Evolutionary conservation across 1,140 invertebrate species (phyloP), one percentile per base, ranked within the genome.

Genomic region (Leptinotarsa undecemlineata): DNA sequence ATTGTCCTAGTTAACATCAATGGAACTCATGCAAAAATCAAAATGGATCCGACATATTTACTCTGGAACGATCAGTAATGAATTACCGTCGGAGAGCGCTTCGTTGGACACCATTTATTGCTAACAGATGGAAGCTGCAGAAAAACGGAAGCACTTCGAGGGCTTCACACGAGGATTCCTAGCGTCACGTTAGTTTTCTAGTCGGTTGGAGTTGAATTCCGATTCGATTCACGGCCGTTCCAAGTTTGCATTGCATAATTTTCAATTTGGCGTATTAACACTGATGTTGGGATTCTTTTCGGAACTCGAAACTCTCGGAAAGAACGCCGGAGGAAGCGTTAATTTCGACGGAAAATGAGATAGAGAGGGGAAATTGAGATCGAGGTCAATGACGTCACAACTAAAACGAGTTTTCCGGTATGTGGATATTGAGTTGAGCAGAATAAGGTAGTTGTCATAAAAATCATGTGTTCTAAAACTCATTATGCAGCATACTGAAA

Each of bases 131-230:
- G 51, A 57, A 57, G 17, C 51, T 57, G 51, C 17, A n/a, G 51
- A n/a, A 4, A 57, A 14, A 57, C 15, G 51, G n/a, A 17, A 19
- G 51, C 51, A n/a, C 17, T 57, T 57, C 51, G 51, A 15, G 17
- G 3, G n/a, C 51, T 15, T 57, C 15, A 23, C 23, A 23, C 23
- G 26, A 67, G 64, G 15, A 67, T 57, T 57, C 6, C n/a, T 19
- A 57, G 15, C 51, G 17, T 57, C 51, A 57, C n/a, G 51, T 17
- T 15, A 57, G 15, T 57, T 57, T 57, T 57, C 17, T 57, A 21
- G 26, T 64, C 20, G 63, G 20, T 64, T 64, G 63, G 63, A 19
- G 11, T 64, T 64, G 20, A 64, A 64, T 64, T 64, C 17, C 20
- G 26, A 57, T 57, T 57, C 17, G n/a, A 19, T 17, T 57, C 51